phyloP scores from a whole-genome alignment of 2,797 vertebrate species.

The Tragopan temminckii region DNA sequence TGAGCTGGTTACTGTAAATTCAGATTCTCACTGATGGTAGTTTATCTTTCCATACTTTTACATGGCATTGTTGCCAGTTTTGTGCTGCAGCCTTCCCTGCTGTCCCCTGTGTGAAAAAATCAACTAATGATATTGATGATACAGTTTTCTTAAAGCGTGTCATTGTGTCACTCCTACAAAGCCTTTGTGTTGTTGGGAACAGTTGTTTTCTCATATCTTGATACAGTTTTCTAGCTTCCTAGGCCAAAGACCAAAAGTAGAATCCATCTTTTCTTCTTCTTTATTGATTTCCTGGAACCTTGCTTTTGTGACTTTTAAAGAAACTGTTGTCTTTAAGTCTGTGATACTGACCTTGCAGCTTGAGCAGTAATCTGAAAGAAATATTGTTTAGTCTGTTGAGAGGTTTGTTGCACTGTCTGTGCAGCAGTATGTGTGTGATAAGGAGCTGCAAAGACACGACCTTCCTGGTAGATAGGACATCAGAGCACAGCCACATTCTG shows the following conservation, averaged over 20 bases:
- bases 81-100: neutral
- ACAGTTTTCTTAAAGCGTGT: neutral
- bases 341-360: neutral
- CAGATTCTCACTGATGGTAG: fast-evolving
- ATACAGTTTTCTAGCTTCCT: neutral
- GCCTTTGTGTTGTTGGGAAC: fast-evolving
- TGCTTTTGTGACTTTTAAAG: neutral
- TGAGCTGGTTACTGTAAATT: neutral
- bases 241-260: neutral
- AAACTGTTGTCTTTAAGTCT: neutral
- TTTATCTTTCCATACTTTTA: neutral
- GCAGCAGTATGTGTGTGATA: neutral
- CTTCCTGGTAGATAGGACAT: neutral
- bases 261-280: neutral
- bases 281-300: neutral
- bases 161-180: neutral
- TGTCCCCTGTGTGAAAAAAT: neutral
- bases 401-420: no score
- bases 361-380: neutral
- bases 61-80: neutral
- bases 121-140: neutral
- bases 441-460: neutral
- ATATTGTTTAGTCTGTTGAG: neutral
- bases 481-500: fast-evolving
- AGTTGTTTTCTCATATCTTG: neutral